A percentile compares a stretch with the other conserved stretches of the same genome.
phyloP scores from a whole-genome alignment of 2,113 vertebrate genomes.

The Nibea coibor region DNA sequence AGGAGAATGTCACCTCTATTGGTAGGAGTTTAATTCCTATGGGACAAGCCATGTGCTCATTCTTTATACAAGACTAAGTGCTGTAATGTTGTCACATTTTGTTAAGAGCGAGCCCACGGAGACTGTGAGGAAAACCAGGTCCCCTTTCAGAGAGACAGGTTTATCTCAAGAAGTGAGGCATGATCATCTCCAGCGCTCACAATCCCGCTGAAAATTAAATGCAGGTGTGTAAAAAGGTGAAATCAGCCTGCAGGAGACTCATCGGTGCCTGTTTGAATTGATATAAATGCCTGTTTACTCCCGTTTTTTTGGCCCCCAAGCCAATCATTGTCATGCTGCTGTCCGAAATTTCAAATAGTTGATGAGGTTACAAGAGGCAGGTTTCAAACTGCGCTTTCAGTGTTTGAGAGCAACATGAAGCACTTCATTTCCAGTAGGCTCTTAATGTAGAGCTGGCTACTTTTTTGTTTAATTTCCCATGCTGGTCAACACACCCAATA shows the following conservation, averaged over 20 bases:
- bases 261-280: conserved; percentile 3
- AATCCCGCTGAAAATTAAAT: conserved; percentile 12
- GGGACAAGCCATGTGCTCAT: background rate
- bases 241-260: background rate
- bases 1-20: background rate
- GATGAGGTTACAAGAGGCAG: conserved; percentile 9
- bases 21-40: background rate
- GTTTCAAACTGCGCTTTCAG: background rate
- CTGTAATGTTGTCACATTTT: conserved; percentile 11
- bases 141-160: background rate
- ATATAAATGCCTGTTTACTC: conserved; percentile 1
- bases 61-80: conserved; percentile 8
- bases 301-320: background rate
- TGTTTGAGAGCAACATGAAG: conserved; percentile 22
- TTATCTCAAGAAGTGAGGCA: conserved; percentile 25
- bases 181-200: conserved; percentile 24
- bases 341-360: conserved; percentile 13
- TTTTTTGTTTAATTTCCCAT: conserved; percentile 9
- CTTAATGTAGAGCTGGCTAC: background rate
- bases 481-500: conserved; percentile 4
- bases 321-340: conserved; percentile 32
- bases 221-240: conserved; percentile 47
- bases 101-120: conserved; percentile 8
- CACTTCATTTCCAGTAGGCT: background rate
- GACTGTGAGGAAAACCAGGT: background rate